Percentiles rank a stretch among this genome's conserved stretches.
Conservation (phyloP, 2,113 vertebrate species). For the Oncorhynchus tshawytscha region DNA sequence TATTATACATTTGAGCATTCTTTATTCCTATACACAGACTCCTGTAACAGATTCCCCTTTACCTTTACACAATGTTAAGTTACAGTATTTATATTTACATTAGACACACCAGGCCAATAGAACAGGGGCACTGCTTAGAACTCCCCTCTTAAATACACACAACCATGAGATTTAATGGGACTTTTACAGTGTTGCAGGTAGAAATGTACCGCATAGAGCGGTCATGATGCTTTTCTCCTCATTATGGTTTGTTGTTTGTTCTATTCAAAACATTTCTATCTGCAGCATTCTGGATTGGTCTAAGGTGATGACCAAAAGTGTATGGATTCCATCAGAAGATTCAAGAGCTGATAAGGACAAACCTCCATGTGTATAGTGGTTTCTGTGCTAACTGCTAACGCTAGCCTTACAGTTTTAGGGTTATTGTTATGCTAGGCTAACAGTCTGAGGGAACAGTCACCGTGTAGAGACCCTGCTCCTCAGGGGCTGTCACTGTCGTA, state of each 20-base stretch:
- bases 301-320: too few relatives aligned
- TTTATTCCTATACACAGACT: not conserved
- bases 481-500: slow-evolving; percentile 23
- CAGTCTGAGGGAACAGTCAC: not conserved
- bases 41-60: not conserved
- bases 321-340: too few relatives aligned
- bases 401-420: not conserved
- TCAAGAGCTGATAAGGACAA: not conserved
- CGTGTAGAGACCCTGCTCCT: not conserved
- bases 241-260: too few relatives aligned
- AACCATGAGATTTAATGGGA: not conserved
- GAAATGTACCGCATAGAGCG: too few relatives aligned
- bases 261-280: too few relatives aligned
- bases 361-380: not conserved
- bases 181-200: too few relatives aligned
- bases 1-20: not conserved
- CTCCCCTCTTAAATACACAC: not conserved
- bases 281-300: too few relatives aligned
- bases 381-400: not conserved
- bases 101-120: not conserved
- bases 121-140: not conserved
- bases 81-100: not conserved
- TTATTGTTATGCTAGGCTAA: not conserved
- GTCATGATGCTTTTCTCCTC: too few relatives aligned
- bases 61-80: not conserved